Evolutionary conservation across 2,888 invertebrate species (phyloP).

Genomic region (Calameuta idolon): DNA sequence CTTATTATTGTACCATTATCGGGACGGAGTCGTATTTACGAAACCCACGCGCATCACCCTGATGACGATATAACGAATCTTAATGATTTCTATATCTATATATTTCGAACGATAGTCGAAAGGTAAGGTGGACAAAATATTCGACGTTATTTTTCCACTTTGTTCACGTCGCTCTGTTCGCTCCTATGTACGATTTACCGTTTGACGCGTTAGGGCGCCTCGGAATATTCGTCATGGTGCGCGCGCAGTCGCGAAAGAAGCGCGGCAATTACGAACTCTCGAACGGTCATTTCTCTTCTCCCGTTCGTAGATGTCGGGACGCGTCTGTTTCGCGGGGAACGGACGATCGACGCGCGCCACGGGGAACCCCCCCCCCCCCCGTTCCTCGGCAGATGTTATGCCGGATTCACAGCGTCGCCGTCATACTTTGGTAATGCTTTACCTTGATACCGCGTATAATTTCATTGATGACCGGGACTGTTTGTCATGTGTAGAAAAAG

Average conservation of each 20-base stretch:
- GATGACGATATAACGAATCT: slow-evolving; percentile 9
- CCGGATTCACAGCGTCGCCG: too few relatives aligned
- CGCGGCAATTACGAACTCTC: slow-evolving; percentile 23
- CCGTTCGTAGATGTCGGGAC: background rate
- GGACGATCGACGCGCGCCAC: too few relatives aligned
- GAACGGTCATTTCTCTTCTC: slow-evolving; percentile 27
- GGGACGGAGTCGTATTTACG: background rate
- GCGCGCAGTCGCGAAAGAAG: background rate
- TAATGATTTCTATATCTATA: too few relatives aligned
- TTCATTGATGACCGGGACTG: too few relatives aligned
- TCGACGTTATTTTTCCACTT: background rate
- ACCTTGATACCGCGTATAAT: too few relatives aligned
- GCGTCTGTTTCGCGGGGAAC: too few relatives aligned
- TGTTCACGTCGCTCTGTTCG: background rate
- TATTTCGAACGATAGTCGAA: background rate
- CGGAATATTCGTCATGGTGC: background rate
- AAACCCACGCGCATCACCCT: slow-evolving; percentile 9
- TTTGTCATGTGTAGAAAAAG: too few relatives aligned
- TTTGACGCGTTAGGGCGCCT: background rate
- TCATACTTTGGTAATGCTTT: too few relatives aligned
- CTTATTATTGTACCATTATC: background rate
- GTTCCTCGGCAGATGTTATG: too few relatives aligned
- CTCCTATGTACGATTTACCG: background rate
- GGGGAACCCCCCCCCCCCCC: too few relatives aligned
- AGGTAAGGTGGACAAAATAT: background rate